phyloP scores from a whole-genome alignment of 1,140 invertebrate genomes.

The Drosophila sechellia region DNA sequence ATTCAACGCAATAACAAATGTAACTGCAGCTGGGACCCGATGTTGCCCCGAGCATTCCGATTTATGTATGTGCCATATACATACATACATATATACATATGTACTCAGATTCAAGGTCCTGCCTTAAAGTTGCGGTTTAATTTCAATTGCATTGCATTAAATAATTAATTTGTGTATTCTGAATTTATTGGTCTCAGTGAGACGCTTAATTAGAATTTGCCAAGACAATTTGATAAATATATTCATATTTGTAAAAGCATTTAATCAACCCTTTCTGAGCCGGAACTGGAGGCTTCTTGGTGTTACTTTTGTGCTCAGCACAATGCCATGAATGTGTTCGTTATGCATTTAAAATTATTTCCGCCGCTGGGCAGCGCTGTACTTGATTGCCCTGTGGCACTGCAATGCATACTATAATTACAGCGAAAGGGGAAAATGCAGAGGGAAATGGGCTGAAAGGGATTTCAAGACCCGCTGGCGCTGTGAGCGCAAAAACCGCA shows the following conservation, averaged over 20 bases:
- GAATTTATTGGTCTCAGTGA: background rate
- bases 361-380: conserved; percentile 8
- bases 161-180: conserved; percentile 19
- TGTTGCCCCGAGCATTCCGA: conserved; percentile 1
- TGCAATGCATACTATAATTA: conserved; percentile 43
- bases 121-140: background rate
- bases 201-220: conserved; percentile 28
- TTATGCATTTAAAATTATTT: conserved; percentile 30
- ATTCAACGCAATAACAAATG: conserved; percentile 27
- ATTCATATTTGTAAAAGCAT: conserved; percentile 13
- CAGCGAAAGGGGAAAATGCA: background rate
- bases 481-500: conserved; percentile 25
- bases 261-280: conserved; percentile 12
- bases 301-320: conserved; percentile 6
- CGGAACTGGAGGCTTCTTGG: conserved; percentile 19
- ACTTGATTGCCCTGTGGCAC: conserved; percentile 30
- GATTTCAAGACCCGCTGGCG: conserved; percentile 10
- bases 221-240: conserved; percentile 24
- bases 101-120: background rate
- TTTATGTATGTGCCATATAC: conserved; percentile 16
- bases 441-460: conserved; percentile 2
- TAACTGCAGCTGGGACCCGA: conserved; percentile 24
- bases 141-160: conserved; percentile 9
- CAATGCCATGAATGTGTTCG: conserved; percentile 28
- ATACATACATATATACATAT: background rate